phyloP scores from a whole-genome alignment of 92 coral and sea anemone genomes.

The Plumapathes pennacea region DNA sequence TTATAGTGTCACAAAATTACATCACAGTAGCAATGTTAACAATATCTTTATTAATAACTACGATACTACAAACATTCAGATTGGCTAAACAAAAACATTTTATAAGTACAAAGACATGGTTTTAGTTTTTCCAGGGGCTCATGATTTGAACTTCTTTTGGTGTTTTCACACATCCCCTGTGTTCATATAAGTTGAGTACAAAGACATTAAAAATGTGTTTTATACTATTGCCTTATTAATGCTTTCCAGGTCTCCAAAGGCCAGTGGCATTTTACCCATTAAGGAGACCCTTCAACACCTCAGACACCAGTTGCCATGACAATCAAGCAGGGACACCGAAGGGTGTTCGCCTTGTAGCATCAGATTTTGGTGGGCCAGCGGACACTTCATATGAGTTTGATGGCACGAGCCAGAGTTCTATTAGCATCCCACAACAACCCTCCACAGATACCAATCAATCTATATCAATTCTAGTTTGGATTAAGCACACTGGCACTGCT shows the following conservation, averaged over 20 bases:
- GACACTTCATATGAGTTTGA: conserved; percentile 61
- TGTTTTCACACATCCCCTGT: too few relatives aligned
- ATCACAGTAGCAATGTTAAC: too few relatives aligned
- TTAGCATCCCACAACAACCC: conserved; percentile 57
- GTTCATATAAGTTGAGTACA: too few relatives aligned
- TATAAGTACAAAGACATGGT: too few relatives aligned
- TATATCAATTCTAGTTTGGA: conserved; percentile 64
- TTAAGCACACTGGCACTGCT: conserved; percentile 54
- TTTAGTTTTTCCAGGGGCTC: too few relatives aligned
- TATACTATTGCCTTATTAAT: too few relatives aligned
- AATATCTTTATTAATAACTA: too few relatives aligned
- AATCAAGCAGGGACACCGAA: conserved; percentile 46
- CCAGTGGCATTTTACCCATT: conserved; percentile 82
- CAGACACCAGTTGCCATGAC: conserved; percentile 80
- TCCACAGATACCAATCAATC: conserved; percentile 56
- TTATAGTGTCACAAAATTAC: too few relatives aligned
- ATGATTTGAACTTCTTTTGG: too few relatives aligned
- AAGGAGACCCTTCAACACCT: conserved; percentile 19
- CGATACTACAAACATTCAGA: too few relatives aligned
- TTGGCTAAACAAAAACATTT: too few relatives aligned
- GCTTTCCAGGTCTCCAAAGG: conserved; percentile 44
- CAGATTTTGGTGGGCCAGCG: conserved; percentile 39
- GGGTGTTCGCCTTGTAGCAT: conserved; percentile 43
- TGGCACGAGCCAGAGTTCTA: conserved; percentile 57
- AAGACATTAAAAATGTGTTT: too few relatives aligned